Conservation (phyloP, 2,888 invertebrate species). For the Ditula angustiorana region DNA sequence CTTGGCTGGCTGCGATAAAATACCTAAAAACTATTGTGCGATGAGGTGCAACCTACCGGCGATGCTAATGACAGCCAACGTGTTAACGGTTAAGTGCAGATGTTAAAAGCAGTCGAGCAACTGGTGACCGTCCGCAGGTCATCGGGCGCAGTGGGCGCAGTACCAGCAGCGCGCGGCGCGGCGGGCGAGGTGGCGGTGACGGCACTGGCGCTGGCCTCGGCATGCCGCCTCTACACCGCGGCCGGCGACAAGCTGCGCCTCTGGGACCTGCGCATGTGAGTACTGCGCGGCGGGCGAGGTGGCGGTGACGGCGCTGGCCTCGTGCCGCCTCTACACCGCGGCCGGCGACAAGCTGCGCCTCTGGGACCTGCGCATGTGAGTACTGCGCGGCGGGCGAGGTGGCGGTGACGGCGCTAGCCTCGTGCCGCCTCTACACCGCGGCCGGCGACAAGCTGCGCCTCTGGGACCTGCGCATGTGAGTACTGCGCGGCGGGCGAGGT, state of each 20-base stretch:
- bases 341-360: slow-evolving; percentile 92
- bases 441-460: slow-evolving; percentile 92
- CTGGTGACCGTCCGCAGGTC: no score
- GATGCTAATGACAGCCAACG: no score
- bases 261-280: slow-evolving; percentile 92
- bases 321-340: slow-evolving; percentile 90
- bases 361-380: slow-evolving; percentile 92
- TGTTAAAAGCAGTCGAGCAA: no score
- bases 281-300: slow-evolving; percentile 68
- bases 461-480: slow-evolving; percentile 92
- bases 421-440: slow-evolving; percentile 90
- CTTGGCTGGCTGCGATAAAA: no score
- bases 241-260: slow-evolving; percentile 92
- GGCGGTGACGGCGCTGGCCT: slow-evolving; percentile 70
- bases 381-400: slow-evolving; percentile 68
- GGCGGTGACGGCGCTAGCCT: slow-evolving; percentile 70
- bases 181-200: slow-evolving; percentile 61
- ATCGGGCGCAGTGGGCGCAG: slow-evolving; percentile 86
- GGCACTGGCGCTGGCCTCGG: slow-evolving; percentile 84
- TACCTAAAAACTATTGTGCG: no score
- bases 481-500: slow-evolving; percentile 68
- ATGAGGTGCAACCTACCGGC: no score
- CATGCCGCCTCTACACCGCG: slow-evolving; percentile 90
- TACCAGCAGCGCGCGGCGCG: slow-evolving; percentile 87
- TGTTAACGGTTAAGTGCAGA: no score